Evolutionary conservation across 2,888 invertebrate genomes (phyloP).

Genomic region (Catocala nupta): DNA sequence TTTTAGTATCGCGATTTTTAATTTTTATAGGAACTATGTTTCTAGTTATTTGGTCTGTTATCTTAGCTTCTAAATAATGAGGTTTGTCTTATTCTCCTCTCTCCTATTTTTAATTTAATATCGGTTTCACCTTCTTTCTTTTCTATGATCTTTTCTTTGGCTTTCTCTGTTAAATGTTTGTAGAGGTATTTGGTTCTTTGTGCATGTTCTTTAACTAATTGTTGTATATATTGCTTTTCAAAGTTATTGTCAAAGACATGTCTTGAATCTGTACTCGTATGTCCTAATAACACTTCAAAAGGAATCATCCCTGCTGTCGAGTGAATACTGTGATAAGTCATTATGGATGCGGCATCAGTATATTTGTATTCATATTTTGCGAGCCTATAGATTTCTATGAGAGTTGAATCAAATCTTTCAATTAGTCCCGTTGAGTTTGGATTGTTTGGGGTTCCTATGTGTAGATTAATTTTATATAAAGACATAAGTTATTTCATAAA

Average conservation of each 20-base stretch:
- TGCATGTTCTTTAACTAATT: background rate
- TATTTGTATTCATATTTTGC: background rate
- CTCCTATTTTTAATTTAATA: too few relatives aligned
- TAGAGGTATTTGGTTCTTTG: background rate
- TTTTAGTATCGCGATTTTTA: too few relatives aligned
- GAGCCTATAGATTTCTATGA: background rate
- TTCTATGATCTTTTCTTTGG: too few relatives aligned
- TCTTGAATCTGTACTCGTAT: background rate
- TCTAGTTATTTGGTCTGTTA: too few relatives aligned
- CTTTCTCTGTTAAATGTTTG: background rate
- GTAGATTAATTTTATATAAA: too few relatives aligned
- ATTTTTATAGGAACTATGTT: too few relatives aligned
- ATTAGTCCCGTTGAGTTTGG: conserved; percentile 1
- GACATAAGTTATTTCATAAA: too few relatives aligned
- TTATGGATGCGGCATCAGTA: background rate
- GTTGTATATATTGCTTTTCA: background rate
- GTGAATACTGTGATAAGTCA: background rate
- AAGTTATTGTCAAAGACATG: background rate
- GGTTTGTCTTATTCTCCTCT: too few relatives aligned
- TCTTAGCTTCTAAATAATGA: background rate
- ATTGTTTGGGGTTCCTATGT: conserved; percentile 1
- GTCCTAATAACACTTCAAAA: background rate
- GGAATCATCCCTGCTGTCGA: background rate
- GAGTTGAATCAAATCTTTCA: background rate
- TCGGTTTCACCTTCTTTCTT: too few relatives aligned